Evolutionary conservation across 2,113 vertebrate genomes (phyloP).

Genomic region (Coracopsis vasa): DNA sequence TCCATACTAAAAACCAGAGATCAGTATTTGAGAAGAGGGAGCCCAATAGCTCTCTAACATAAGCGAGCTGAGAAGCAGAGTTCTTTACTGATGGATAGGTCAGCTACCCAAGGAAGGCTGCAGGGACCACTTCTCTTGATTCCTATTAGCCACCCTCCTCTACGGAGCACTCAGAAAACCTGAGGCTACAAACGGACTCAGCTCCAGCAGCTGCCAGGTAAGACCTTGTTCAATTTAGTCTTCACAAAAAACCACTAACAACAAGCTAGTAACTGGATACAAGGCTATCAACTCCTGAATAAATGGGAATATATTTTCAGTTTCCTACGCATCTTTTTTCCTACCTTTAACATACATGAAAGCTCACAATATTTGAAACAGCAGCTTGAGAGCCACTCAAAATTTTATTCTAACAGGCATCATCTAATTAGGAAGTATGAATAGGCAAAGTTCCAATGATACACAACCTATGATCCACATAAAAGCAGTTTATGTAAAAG

Average conservation of each 20-base stretch:
- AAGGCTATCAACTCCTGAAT: neutral
- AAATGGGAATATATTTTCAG: neutral
- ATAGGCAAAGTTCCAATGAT: neutral
- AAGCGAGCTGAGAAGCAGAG: neutral
- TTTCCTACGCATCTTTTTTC: neutral
- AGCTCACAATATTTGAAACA: neutral
- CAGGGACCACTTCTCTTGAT: neutral
- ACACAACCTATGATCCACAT: neutral
- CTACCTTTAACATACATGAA: neutral
- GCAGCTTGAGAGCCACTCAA: neutral
- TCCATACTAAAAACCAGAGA: neutral
- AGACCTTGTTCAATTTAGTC: neutral
- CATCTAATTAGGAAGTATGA: neutral
- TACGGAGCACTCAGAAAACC: neutral
- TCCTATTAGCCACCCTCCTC: neutral
- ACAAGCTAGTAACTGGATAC: neutral
- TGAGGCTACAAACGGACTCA: neutral
- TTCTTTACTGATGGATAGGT: neutral
- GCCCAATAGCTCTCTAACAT: neutral
- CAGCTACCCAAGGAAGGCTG: neutral
- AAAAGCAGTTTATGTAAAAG: neutral
- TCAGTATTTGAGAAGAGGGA: neutral
- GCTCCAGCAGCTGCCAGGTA: neutral
- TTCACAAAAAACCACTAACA: neutral
- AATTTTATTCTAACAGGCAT: neutral